A percentile compares a stretch with the other conserved stretches of the same genome.
Conservation (phyloP, 2,797 vertebrate genomes). For the Manis javanica region DNA sequence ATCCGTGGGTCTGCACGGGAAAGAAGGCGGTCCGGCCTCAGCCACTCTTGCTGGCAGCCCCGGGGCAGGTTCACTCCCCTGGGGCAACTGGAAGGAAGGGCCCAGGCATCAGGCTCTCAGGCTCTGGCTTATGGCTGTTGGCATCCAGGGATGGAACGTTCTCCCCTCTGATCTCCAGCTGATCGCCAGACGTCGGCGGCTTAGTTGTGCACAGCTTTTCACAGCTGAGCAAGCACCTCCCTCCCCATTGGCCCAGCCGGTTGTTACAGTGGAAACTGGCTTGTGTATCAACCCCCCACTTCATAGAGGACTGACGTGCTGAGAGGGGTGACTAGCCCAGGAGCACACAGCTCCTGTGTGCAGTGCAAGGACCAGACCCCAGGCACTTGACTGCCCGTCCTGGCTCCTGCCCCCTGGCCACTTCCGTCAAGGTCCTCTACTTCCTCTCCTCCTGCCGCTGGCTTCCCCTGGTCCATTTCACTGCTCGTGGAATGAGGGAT, state of each 20-base stretch:
- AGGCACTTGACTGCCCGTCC: rapidly evolving
- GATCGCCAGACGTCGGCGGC: neutral
- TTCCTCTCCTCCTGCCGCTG: neutral
- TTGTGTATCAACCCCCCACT: neutral
- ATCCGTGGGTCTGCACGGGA: neutral
- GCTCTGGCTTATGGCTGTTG: neutral
- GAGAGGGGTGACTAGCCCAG: neutral
- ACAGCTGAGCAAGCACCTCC: neutral
- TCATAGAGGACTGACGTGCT: neutral
- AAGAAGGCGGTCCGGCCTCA: neutral
- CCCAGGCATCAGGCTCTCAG: neutral
- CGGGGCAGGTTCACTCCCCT: rapidly evolving
- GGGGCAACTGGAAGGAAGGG: neutral
- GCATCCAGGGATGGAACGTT: neutral
- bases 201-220: neutral
- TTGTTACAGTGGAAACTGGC: neutral
- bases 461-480: neutral
- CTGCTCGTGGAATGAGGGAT: neutral
- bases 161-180: neutral
- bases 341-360: neutral
- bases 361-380: neutral
- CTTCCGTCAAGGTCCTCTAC: neutral
- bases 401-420: neutral
- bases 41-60: neutral
- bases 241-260: neutral